Evolutionary conservation across 2,888 invertebrate species (phyloP).

Genomic region (Pristionchus mayeri): DNA sequence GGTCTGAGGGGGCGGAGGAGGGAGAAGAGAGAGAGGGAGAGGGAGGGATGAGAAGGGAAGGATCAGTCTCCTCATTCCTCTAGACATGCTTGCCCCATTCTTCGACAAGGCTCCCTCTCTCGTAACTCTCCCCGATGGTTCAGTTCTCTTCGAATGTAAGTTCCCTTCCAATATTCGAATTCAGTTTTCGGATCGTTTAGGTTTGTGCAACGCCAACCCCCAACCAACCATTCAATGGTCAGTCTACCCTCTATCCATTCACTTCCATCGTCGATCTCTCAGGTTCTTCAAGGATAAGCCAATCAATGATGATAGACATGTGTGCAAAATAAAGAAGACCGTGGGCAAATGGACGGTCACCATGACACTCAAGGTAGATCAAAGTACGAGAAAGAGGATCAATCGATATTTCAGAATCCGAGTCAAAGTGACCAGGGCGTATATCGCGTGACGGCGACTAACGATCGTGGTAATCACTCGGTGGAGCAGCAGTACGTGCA

Average conservation of each 20-base stretch:
- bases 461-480: constrained; percentile 67
- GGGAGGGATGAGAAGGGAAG: not conserved
- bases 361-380: constrained; percentile 71
- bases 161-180: too few species aligned
- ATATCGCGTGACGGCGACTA: constrained; percentile 74
- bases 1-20: not conserved
- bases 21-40: not conserved
- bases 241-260: too few species aligned
- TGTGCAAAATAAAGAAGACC: constrained; percentile 74
- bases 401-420: constrained; percentile 73
- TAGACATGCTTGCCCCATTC: constrained; percentile 67
- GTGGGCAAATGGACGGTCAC: constrained; percentile 76
- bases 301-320: constrained; percentile 71
- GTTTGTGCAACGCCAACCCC: constrained; percentile 75
- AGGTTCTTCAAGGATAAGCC: constrained; percentile 74
- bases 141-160: constrained; percentile 75
- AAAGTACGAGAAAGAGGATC: not conserved
- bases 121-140: constrained; percentile 73
- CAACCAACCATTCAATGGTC: constrained; percentile 74
- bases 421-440: constrained; percentile 75
- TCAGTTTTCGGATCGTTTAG: too few species aligned
- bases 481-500: constrained; percentile 74
- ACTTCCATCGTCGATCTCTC: constrained; percentile 14
- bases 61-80: constrained; percentile 5
- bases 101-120: constrained; percentile 74